A percentile compares a stretch with the other conserved stretches of the same genome.
Evolutionary conservation across 2,888 invertebrate species (phyloP).

Genomic region (Drepanosiphum platanoidis): DNA sequence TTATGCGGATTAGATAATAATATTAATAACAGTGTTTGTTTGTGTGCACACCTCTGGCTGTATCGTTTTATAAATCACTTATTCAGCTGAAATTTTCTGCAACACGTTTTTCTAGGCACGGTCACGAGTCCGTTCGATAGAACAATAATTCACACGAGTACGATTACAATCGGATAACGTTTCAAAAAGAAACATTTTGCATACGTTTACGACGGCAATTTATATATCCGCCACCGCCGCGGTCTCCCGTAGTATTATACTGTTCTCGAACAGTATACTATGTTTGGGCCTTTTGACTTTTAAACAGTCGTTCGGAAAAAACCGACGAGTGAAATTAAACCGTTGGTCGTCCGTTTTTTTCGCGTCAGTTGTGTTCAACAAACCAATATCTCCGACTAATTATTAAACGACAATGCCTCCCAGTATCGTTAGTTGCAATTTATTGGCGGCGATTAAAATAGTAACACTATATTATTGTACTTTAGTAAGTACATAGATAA

Average conservation of each 20-base stretch:
- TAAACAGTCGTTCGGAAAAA: background rate
- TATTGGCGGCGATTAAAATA: background rate
- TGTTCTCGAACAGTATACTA: background rate
- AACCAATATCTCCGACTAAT: background rate
- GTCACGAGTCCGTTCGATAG: background rate
- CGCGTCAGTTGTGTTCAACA: background rate
- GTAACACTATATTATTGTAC: background rate
- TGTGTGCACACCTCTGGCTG: no score
- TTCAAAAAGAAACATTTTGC: background rate
- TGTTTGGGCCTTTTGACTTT: background rate
- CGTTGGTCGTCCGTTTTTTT: no score
- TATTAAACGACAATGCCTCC: background rate
- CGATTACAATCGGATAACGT: constrained; percentile 5
- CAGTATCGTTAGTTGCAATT: background rate
- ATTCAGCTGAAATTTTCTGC: constrained; percentile 23
- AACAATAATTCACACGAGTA: constrained; percentile 1
- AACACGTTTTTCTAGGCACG: constrained; percentile 15
- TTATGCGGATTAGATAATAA: background rate
- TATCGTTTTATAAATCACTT: background rate
- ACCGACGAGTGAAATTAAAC: background rate
- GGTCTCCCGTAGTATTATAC: background rate
- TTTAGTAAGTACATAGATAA: background rate
- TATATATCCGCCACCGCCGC: no score
- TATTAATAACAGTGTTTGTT: constrained; percentile 7
- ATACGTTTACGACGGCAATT: background rate